Percentiles rank a stretch among this genome's conserved stretches.
These are phyloP conservation scores for Sciurus carolinensis DNA, from an alignment of 2,797 vertebrate species.

Conservation along the genomic window DNA sequence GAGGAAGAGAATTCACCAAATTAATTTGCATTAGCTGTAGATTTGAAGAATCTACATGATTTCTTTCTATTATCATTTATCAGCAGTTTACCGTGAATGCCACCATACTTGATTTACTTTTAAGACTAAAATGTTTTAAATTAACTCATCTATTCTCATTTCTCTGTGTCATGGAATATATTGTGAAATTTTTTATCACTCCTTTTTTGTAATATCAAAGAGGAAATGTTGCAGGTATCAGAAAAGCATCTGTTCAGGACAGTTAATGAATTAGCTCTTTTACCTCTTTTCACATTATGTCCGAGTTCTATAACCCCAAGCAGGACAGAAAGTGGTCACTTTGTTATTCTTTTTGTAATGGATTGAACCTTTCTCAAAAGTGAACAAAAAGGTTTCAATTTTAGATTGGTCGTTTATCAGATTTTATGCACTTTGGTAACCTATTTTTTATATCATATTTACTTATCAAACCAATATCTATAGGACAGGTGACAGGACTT, in stretches of 20 bases:
- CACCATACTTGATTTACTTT: background rate
- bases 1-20: background rate
- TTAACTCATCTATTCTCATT: background rate
- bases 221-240: background rate
- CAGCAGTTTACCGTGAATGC: background rate
- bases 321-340: background rate
- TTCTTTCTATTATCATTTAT: background rate
- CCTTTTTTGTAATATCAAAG: background rate
- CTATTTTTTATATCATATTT: constrained; percentile 35
- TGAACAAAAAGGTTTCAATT: constrained; percentile 9
- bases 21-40: background rate
- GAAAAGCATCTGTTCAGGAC: background rate
- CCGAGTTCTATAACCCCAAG: background rate
- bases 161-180: background rate
- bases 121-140: constrained; percentile 34
- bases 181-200: background rate
- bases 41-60: background rate
- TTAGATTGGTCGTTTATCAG: constrained; percentile 49
- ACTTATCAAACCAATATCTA: background rate
- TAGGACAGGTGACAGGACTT: background rate
- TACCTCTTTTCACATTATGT: background rate
- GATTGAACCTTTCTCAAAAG: constrained; percentile 4
- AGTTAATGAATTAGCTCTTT: background rate
- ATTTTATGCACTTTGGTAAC: background rate
- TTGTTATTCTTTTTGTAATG: background rate